Base-by-base conservation (phyloP, 1,140 invertebrate genomes). In the Heliothis subflexa region DNA sequence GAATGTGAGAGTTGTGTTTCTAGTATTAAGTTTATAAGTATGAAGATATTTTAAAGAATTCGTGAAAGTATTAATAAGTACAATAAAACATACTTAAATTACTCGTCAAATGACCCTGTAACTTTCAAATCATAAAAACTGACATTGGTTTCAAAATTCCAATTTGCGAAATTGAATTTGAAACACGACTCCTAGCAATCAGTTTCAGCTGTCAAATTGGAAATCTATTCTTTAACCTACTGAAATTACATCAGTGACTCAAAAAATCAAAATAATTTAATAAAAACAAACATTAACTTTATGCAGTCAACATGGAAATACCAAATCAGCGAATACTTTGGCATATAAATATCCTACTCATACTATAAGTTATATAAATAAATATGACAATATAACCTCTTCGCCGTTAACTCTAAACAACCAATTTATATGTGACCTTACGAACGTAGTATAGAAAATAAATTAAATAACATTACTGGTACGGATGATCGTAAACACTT, bases 341-440 rank as follows among this genome's bases (percentile, higher is more conserved):
- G 66, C 18, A 70, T 70, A 70, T 28, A 70, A 70, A 70, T 18
- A 66, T 52, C 7, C 45, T 50, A 68, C 47, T 50, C 25, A 70
- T 9, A 52, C 47, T 13, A 68, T 68, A 50, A 50, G 64, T 68
- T 25, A 47, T 50, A 28, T 70, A 70, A 70, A 70, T 50, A 70
- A 70, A 16, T 16, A 18, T 28, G 28, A 70, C 66, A 70, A 70
- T 70, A 28, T 70, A 70, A 70, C 66, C 47, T 70, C 66, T 70
- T 12, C 47, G 66, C 47, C 50, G 66, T 70, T 70, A 70, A 50
- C 62, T 70, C 45, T 70, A 70, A 70, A 52, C 47, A 70, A 28
- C 66, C 66, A 70, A 70, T 70, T 70, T 70, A 70, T 70, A 70
- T 70, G 66, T 50, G 66, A 70, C 66, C 66, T 70, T 70, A 70